These are phyloP conservation scores for Brachyrhaphis roseni DNA, from an alignment of 2,797 vertebrate species.

Conservation along the genomic window DNA sequence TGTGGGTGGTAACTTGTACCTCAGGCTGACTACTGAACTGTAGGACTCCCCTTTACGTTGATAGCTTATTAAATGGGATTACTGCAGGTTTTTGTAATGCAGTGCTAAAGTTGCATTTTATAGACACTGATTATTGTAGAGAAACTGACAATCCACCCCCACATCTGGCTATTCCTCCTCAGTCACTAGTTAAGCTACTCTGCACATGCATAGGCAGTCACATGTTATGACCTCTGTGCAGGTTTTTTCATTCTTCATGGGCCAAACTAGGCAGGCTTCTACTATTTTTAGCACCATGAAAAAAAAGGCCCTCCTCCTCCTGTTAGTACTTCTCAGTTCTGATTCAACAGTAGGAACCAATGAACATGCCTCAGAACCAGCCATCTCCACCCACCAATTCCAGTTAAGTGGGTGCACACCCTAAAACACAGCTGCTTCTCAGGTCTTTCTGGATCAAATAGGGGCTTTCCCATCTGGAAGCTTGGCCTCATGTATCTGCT, in stretches of 20 bases:
- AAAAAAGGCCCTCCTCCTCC: conserved; percentile 16
- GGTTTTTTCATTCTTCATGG: conserved; percentile 57
- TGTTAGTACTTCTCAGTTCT: conserved; percentile 37
- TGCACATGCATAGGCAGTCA: conserved; percentile 5
- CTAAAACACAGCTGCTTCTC: not conserved
- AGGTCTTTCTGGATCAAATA: conserved; percentile 21
- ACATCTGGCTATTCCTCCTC: conserved; percentile 7
- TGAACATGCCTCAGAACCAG: conserved; percentile 20
- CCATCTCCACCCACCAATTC: conserved; percentile 32
- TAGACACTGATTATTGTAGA: not conserved
- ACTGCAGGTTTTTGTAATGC: not conserved
- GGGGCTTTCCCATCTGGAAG: conserved; percentile 28
- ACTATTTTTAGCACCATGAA: conserved; percentile 67
- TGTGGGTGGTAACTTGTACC: not conserved
- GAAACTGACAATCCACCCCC: not conserved
- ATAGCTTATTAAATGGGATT: not conserved
- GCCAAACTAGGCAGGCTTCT: conserved; percentile 34
- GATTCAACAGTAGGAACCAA: conserved; percentile 20
- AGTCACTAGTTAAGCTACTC: conserved; percentile 15
- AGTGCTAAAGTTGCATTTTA: not conserved
- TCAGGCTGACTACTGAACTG: not conserved
- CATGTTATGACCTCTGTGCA: not conserved
- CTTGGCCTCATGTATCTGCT: not conserved
- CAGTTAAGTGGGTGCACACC: not conserved
- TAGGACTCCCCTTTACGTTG: not conserved